Evolutionary conservation across 1,140 invertebrate genomes (phyloP).

Genomic region (Micrasema longulum): DNA sequence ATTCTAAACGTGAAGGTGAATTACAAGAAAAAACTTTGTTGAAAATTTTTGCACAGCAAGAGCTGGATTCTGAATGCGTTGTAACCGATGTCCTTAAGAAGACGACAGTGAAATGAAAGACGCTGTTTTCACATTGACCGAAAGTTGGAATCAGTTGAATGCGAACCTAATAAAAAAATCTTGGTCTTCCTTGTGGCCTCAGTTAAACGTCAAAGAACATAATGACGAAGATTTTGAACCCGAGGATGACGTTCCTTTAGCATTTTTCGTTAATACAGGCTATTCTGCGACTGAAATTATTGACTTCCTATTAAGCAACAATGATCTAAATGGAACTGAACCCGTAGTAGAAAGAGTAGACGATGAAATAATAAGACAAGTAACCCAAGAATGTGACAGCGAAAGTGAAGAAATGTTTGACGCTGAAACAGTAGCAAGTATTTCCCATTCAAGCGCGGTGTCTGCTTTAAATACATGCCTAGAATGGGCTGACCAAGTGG

Average conservation of each 20-base stretch:
- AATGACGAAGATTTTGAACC: too few relatives aligned
- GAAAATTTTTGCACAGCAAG: neutral
- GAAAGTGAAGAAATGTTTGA: neutral
- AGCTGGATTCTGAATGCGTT: neutral
- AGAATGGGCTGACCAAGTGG: slow-evolving; percentile 1
- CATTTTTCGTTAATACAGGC: neutral
- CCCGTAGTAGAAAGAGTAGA: neutral
- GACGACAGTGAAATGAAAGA: slow-evolving; percentile 2
- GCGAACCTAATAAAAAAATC: slow-evolving; percentile 2
- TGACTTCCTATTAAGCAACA: neutral
- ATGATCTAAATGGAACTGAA: slow-evolving; percentile 2
- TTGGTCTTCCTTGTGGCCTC: neutral
- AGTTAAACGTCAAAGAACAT: neutral
- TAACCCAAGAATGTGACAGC: neutral
- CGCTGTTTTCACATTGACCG: neutral
- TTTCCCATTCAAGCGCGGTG: neutral
- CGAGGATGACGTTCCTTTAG: too few relatives aligned
- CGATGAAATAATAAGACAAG: slow-evolving; percentile 1
- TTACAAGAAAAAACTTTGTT: neutral
- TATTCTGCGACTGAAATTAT: neutral
- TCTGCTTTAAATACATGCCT: slow-evolving; percentile 1
- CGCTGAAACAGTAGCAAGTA: slow-evolving; percentile 1
- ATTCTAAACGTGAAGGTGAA: neutral
- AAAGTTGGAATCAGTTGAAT: neutral
- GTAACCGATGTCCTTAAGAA: neutral